Percentiles rank a stretch among this genome's conserved stretches.
These are phyloP conservation scores for Tragelaphus oryx DNA, from an alignment of 2,797 vertebrate species.

Conservation along the genomic window DNA sequence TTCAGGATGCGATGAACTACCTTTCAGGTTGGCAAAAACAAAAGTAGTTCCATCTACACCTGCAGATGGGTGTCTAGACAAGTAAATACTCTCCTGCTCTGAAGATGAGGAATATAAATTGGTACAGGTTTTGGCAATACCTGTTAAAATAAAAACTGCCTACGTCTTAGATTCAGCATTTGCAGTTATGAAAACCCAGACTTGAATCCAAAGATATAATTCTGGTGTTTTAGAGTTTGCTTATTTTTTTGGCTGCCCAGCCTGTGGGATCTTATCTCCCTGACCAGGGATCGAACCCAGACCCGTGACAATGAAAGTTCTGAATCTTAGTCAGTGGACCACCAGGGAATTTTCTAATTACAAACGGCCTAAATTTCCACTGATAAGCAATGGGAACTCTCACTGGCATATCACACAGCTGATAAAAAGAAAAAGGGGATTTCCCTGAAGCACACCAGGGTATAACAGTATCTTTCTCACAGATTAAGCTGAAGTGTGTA, in stretches of 20 bases:
- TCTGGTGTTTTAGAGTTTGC: background rate
- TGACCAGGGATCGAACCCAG: background rate
- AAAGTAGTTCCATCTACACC: background rate
- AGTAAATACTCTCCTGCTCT: background rate
- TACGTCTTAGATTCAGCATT: background rate
- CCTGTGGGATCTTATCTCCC: background rate
- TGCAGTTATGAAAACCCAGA: background rate
- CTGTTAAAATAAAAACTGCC: background rate
- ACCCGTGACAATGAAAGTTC: no score
- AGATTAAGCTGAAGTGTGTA: background rate
- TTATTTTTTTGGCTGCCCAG: background rate
- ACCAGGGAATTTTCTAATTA: background rate
- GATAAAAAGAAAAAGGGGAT: background rate
- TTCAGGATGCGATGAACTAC: background rate
- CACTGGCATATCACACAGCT: background rate
- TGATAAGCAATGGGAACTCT: background rate
- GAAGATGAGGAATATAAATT: no score
- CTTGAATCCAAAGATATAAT: background rate
- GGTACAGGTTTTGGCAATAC: background rate
- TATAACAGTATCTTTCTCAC: background rate
- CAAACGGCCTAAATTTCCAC: background rate
- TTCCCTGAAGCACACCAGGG: background rate
- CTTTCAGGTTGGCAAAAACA: background rate
- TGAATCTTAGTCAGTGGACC: background rate
- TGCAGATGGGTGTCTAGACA: background rate